Evolutionary conservation across 1,140 invertebrate species (phyloP), one percentile per base, ranked within the genome.

Genomic region (Pararge aegeria): DNA sequence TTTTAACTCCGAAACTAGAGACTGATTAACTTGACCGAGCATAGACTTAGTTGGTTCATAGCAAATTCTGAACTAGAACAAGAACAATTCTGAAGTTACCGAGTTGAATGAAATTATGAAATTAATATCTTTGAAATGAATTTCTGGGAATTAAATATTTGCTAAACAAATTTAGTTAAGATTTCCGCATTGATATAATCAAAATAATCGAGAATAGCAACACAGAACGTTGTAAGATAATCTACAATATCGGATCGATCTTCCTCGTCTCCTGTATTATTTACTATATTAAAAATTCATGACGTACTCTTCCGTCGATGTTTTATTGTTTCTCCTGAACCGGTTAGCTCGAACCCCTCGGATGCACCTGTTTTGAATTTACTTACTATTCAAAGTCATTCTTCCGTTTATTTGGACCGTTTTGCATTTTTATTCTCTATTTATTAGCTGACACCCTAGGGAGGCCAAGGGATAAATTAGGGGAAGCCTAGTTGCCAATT

Each of bases 371-470:
- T 78, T 75, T 68, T 61, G 50, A 74, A 79, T 78, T 70, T 75
- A 73, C 62, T 42, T 55, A 53, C 71, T 49, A 81, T 81, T 81
- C 73, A 70, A 59, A 78, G 44, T 68, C 68, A 77, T 64, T 86
- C 83, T 82, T 83, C 75, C 77, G 75, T 64, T 67, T 73, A 68
- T 68, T 66, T 61, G 63, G 59, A 56, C 46, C 69, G 68, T 73
- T 83, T 81, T 80, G 68, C 71, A 82, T 78, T 82, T 83, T 79
- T 18, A 73, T 71, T 79, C 75, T 68, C 69, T 64, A 70, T 77
- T 81, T 75, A 79, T 80, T 72, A 77, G 68, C 64, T 55, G 40
- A 55, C 55, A 60, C 46, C 15, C 15, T 20, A 10, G 42, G 42
- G 42, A 46, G 4, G 42, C 20, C 27, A 29, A 48, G 34, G 62